Evolutionary conservation across 2,888 invertebrate species (phyloP).

Genomic region (Leptothorax acervorum): DNA sequence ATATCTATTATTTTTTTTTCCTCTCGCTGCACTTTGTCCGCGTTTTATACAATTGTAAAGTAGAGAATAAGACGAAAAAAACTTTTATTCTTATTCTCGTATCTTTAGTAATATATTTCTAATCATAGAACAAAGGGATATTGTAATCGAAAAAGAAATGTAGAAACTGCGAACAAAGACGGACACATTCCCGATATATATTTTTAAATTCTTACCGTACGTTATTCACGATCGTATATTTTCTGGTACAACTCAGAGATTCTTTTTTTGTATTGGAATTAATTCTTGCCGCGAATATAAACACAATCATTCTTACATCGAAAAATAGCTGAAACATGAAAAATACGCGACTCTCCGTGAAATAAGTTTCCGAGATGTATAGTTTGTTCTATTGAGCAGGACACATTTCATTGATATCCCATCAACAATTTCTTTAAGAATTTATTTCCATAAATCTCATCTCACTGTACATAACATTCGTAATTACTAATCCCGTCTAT

Average conservation of each 20-base stretch:
- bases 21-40: background rate
- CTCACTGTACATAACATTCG: slow-evolving; percentile 68
- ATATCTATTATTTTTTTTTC: background rate
- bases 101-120: background rate
- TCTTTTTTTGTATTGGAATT: background rate
- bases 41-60: background rate
- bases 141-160: background rate
- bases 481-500: slow-evolving; percentile 41
- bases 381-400: background rate
- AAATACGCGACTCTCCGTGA: no score
- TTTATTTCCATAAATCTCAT: slow-evolving; percentile 70
- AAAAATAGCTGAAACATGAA: background rate
- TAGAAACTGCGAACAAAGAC: background rate
- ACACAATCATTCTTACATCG: background rate
- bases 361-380: background rate
- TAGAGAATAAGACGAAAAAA: background rate
- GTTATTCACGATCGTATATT: background rate
- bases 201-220: background rate
- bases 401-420: background rate
- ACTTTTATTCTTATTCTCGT: background rate
- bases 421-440: slow-evolving; percentile 44
- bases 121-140: background rate
- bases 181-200: background rate
- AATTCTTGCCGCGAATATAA: background rate
- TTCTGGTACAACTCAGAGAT: background rate